Conservation (phyloP, 2,113 vertebrate species). For the Sylvicapra grimmia region DNA sequence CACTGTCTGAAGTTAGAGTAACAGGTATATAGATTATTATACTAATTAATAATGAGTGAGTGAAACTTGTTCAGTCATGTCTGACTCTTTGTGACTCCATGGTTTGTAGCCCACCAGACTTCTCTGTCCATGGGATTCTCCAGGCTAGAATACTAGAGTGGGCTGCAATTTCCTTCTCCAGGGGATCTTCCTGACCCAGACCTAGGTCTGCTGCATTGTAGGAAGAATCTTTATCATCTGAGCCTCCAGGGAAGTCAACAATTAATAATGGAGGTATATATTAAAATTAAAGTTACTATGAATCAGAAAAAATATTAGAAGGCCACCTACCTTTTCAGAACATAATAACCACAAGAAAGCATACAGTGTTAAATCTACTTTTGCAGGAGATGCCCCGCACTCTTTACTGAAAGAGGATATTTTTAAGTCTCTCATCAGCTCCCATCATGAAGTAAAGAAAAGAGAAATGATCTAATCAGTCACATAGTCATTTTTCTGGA, state of each 20-base stretch:
- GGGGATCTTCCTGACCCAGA: neutral
- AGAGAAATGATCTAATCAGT: neutral
- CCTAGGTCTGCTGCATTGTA: neutral
- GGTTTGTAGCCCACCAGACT: neutral
- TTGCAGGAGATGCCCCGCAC: neutral
- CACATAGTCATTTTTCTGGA: neutral
- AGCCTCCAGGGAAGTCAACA: neutral
- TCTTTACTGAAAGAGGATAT: neutral
- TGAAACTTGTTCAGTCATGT: neutral
- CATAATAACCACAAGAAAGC: neutral
- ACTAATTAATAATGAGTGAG: neutral
- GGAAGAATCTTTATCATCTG: neutral
- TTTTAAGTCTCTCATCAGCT: neutral
- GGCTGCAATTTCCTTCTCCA: neutral
- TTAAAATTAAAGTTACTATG: neutral
- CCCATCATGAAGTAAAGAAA: neutral
- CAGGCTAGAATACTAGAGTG: neutral
- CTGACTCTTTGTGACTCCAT: neutral
- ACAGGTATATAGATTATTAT: neutral
- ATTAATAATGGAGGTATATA: neutral
- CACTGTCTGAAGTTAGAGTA: neutral
- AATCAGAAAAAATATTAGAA: neutral
- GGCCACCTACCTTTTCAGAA: neutral
- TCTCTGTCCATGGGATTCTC: neutral
- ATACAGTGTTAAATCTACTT: neutral